phyloP scores from a whole-genome alignment of 2,113 vertebrate genomes.

The Beaufortia kweichowensis region DNA sequence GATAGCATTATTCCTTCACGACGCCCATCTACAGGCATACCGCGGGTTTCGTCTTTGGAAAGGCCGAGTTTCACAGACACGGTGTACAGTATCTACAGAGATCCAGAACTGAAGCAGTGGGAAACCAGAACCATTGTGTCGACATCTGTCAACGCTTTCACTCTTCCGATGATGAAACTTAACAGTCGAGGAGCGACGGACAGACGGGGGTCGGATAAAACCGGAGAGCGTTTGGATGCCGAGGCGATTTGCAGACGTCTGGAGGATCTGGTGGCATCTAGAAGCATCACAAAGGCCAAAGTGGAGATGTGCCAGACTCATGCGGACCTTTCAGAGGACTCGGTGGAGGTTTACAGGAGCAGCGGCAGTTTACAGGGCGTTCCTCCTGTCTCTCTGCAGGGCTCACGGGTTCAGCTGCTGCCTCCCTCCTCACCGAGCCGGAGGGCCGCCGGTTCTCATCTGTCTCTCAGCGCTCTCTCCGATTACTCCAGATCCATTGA shows the following conservation, averaged over 20 bases:
- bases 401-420: conserved; percentile 61
- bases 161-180: conserved; percentile 73
- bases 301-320: conserved; percentile 48
- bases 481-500: conserved; percentile 65
- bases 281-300: conserved; percentile 52
- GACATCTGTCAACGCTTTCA: conserved; percentile 80
- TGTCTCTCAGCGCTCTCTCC: conserved; percentile 63
- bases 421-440: conserved; percentile 55
- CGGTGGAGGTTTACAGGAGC: conserved; percentile 71
- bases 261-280: conserved; percentile 33
- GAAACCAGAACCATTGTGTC: conserved; percentile 74
- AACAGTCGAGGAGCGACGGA: conserved; percentile 62
- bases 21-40: conserved; percentile 54
- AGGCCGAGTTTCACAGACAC: conserved; percentile 73
- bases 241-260: conserved; percentile 45
- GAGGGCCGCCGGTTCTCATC: conserved; percentile 60
- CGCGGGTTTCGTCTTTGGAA: conserved; percentile 48
- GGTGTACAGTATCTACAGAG: conserved; percentile 82
- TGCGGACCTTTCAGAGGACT: conserved; percentile 47
- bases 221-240: conserved; percentile 57
- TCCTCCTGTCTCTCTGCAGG: conserved; percentile 61
- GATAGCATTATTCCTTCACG: conserved; percentile 61
- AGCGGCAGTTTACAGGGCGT: conserved; percentile 75
- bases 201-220: conserved; percentile 56
- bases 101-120: conserved; percentile 62